These are phyloP conservation scores for Chaetodon trifascialis DNA, from an alignment of 2,113 vertebrate species.

Conservation along the genomic window DNA sequence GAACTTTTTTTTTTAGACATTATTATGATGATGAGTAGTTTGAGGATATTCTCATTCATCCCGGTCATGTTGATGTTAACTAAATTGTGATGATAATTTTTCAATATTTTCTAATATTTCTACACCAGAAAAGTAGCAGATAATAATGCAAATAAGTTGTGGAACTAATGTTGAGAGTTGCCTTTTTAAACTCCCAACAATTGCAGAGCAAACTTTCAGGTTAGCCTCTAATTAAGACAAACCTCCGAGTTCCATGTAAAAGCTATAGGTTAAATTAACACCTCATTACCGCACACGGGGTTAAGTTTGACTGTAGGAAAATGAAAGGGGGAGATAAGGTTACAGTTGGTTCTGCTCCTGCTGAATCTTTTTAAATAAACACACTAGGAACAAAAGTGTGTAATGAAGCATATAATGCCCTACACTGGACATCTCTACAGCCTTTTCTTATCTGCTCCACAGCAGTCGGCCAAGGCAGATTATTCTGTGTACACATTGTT, in stretches of 20 bases:
- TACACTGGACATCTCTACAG: constrained; percentile 74
- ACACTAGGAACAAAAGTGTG: constrained; percentile 61
- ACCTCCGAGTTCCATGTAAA: constrained; percentile 3
- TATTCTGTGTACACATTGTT: constrained; percentile 83
- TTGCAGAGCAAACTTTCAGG: background rate
- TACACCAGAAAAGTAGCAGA: background rate
- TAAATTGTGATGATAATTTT: background rate
- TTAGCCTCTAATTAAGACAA: constrained; percentile 25
- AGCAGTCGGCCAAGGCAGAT: constrained; percentile 80
- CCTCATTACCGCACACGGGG: constrained; percentile 49
- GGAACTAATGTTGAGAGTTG: no score
- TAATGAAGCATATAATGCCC: constrained; percentile 78
- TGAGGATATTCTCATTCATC: no score
- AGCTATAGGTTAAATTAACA: constrained; percentile 34
- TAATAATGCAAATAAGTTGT: background rate
- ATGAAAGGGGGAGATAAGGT: constrained; percentile 58
- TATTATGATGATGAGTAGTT: no score
- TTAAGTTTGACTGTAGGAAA: constrained; percentile 35
- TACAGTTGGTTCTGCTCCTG: constrained; percentile 44
- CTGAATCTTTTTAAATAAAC: constrained; percentile 64
- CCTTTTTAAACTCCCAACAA: background rate
- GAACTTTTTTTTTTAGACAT: background rate
- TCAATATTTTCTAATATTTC: background rate
- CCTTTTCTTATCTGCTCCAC: constrained; percentile 75
- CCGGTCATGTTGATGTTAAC: no score